Percentiles rank a stretch among this genome's conserved stretches.
phyloP scores from a whole-genome alignment of 2,797 vertebrate genomes.

The Phalloptychus januarius region DNA sequence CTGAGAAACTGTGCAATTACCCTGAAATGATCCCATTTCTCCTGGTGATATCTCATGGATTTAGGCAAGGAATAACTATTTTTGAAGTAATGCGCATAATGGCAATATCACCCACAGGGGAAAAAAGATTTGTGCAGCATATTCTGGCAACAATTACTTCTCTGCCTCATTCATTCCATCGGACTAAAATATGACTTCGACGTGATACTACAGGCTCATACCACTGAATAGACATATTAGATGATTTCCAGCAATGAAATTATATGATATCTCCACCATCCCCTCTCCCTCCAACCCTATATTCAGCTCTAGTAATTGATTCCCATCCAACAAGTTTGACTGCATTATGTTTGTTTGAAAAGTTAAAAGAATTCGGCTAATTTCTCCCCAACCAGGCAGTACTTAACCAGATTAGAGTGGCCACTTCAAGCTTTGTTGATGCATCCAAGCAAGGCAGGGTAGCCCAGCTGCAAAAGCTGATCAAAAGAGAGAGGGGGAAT shows the following conservation, averaged over 20 bases:
- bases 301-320: constrained; percentile 76
- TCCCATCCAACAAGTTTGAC: constrained; percentile 77
- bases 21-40: constrained; percentile 48
- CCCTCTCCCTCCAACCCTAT: constrained; percentile 53
- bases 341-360: constrained; percentile 84
- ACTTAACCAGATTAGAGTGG: constrained; percentile 81
- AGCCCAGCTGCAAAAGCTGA: constrained; percentile 83
- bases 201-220: constrained; percentile 65
- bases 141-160: constrained; percentile 58
- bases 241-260: constrained; percentile 68
- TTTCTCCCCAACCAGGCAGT: constrained; percentile 79
- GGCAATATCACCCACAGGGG: constrained; percentile 42
- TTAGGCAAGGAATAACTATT: constrained; percentile 45
- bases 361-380: constrained; percentile 81
- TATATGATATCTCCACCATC: constrained; percentile 20
- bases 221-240: constrained; percentile 65
- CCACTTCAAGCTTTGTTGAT: constrained; percentile 83
- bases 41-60: constrained; percentile 45
- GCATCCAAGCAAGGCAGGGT: constrained; percentile 78
- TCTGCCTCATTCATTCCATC: constrained; percentile 56
- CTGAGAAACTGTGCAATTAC: constrained; percentile 39
- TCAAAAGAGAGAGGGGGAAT: constrained; percentile 81
- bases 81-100: constrained; percentile 55
- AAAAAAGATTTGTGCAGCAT: constrained; percentile 47
- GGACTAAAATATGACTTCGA: constrained; percentile 66